Evolutionary conservation across 2,888 invertebrate species (phyloP), one percentile per base, ranked within the genome.

Genomic region (Caenorhabditis doughertyi): DNA sequence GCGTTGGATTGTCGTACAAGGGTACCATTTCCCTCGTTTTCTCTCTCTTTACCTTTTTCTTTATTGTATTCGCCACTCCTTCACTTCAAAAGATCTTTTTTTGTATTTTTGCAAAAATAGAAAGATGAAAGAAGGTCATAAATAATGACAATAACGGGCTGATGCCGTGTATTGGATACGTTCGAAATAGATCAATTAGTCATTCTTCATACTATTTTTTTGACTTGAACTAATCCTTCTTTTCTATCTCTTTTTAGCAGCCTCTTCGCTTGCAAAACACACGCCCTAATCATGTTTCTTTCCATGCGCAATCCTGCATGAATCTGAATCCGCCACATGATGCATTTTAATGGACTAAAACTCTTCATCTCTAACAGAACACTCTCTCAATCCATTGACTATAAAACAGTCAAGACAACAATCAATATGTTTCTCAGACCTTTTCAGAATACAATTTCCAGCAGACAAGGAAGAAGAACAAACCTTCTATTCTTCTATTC

Each of bases 81-180:
- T 8, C 44, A 39, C 27, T 47, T 13, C 29, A 9, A 32, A 29
- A 18, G 39, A 27, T 68, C 42, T 27, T 55, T n/a, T n/a, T 55
- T 56, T 55, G 70, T 70, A 49, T 58, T 72, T 9, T 49, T 72
- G 72, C 60, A 72, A 72, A 49, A 58, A 51, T 35, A 25, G 47
- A 58, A n/a, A 25, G 44, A 58, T 29, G 25, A 58, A 21, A 16
- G 13, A 58, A 27, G 29, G 44, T 42, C 53, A 64, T 62, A 55
- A 60, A 55, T 73, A 53, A 42, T 39, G 35, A 62, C 35, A 60
- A 60, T 62, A 73, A 72, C 32, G 11, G 18, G 35, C 25, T 21
- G 49, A 62, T 18, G 60, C 32, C 42, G 21, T n/a, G 47, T 23
- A 27, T 25, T 39, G 42, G 39, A 64, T 49, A 32, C 64, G 32